Evolutionary conservation across 2,113 vertebrate species (phyloP).

Genomic region (Sphyrna mokarran): DNA sequence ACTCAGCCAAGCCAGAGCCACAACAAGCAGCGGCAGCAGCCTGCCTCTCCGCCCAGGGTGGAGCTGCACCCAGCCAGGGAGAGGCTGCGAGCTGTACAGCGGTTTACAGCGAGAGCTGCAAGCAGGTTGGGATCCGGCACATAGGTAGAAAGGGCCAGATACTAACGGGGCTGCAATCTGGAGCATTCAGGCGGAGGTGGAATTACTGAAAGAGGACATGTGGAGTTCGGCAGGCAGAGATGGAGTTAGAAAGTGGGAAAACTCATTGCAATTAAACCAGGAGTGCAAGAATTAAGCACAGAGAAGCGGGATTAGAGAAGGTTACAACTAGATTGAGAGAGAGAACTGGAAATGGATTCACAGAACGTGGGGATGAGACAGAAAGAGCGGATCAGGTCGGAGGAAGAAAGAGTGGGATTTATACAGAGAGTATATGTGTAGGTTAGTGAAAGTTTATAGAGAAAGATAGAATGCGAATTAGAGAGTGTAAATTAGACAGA

Average conservation of each 20-base stretch:
- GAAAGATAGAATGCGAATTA: no score
- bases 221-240: not conserved
- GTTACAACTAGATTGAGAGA: not conserved
- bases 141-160: not conserved
- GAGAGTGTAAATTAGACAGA: no score
- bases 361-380: not conserved
- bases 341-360: not conserved
- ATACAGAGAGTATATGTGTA: no score
- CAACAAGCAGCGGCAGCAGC: not conserved
- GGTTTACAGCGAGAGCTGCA: not conserved
- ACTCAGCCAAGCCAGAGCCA: not conserved
- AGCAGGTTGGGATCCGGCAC: slow-evolving; percentile 2
- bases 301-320: not conserved
- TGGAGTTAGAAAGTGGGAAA: not conserved
- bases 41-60: slow-evolving; percentile 37
- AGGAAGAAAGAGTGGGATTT: not conserved
- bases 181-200: not conserved
- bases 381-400: not conserved
- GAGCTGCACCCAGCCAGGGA: slow-evolving; percentile 51
- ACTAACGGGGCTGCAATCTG: not conserved
- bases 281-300: not conserved
- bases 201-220: not conserved
- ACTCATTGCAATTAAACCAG: not conserved
- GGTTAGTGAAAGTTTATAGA: no score
- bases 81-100: slow-evolving; percentile 9